Evolutionary conservation across 2,888 invertebrate species (phyloP).

Genomic region (Zhuqinia jingwanae): DNA sequence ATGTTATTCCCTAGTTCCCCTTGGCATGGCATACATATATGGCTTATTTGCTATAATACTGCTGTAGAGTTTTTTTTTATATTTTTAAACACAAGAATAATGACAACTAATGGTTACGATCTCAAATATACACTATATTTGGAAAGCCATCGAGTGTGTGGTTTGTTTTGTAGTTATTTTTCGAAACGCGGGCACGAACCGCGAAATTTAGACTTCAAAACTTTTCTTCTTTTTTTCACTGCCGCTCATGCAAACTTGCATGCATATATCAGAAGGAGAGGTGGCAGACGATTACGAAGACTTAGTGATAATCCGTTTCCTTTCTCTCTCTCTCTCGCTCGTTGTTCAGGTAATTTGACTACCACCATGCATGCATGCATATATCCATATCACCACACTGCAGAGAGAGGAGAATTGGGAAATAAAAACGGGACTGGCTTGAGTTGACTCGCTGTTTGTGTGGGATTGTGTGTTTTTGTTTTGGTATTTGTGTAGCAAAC

Average conservation of each 20-base stretch:
- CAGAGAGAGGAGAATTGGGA: background rate
- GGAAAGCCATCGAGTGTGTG: background rate
- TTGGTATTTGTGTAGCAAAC: background rate
- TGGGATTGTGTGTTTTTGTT: background rate
- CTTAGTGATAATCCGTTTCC: too few relatives aligned
- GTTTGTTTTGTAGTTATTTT: too few relatives aligned
- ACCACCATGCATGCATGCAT: background rate
- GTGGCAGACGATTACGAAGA: too few relatives aligned
- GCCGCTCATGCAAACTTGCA: too few relatives aligned
- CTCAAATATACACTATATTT: constrained; percentile 10
- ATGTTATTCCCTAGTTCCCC: constrained; percentile 1
- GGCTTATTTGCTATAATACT: background rate
- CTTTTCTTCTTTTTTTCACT: too few relatives aligned
- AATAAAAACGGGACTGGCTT: background rate
- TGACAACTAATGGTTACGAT: background rate
- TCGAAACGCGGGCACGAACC: background rate
- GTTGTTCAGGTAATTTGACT: constrained; percentile 2
- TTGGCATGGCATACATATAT: too few relatives aligned
- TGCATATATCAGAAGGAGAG: too few relatives aligned
- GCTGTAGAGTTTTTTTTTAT: background rate
- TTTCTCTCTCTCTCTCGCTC: background rate
- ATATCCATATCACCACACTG: background rate
- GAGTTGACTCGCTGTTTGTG: background rate
- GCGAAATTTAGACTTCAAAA: too few relatives aligned
- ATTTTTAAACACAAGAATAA: constrained; percentile 35